phyloP scores from a whole-genome alignment of 2,113 vertebrate species.

The Calyptomena viridis region DNA sequence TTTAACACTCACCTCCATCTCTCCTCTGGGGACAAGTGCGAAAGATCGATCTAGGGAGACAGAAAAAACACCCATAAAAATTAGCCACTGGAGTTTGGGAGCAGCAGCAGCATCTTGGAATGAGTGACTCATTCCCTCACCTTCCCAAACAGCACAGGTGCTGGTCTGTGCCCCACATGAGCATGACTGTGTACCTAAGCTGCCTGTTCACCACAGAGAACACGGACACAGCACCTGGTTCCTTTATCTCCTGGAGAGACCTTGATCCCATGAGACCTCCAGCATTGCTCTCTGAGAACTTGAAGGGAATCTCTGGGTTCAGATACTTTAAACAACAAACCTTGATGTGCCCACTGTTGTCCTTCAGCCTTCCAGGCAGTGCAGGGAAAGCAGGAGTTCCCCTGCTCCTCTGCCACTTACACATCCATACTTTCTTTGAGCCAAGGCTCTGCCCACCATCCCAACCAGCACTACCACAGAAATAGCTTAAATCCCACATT shows the following conservation, averaged over 20 bases:
- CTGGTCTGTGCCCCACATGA: fast-evolving
- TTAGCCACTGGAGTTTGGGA: not conserved
- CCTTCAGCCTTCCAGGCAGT: no score
- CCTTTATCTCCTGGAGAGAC: not conserved
- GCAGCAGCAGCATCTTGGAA: not conserved
- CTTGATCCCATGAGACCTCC: no score
- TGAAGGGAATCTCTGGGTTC: no score
- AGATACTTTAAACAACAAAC: not conserved
- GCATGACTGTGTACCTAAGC: not conserved
- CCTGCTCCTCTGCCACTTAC: not conserved
- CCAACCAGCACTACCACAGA: not conserved
- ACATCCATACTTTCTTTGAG: not conserved
- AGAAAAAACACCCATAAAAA: not conserved
- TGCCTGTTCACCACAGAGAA: fast-evolving
- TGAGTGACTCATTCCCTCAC: fast-evolving
- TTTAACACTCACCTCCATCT: slow-evolving; percentile 89
- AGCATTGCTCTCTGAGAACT: fast-evolving
- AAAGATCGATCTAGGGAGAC: slow-evolving; percentile 83
- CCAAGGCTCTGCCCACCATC: not conserved
- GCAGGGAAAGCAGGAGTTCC: not conserved
- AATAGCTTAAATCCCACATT: not conserved
- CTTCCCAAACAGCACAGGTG: fast-evolving
- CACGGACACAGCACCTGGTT: fast-evolving
- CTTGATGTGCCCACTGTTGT: fast-evolving
- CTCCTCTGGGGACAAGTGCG: slow-evolving; percentile 91